Evolutionary conservation across 2,797 vertebrate species (phyloP), one percentile per base, ranked within the genome.

Genomic region (Cetoscarus ocellatus): DNA sequence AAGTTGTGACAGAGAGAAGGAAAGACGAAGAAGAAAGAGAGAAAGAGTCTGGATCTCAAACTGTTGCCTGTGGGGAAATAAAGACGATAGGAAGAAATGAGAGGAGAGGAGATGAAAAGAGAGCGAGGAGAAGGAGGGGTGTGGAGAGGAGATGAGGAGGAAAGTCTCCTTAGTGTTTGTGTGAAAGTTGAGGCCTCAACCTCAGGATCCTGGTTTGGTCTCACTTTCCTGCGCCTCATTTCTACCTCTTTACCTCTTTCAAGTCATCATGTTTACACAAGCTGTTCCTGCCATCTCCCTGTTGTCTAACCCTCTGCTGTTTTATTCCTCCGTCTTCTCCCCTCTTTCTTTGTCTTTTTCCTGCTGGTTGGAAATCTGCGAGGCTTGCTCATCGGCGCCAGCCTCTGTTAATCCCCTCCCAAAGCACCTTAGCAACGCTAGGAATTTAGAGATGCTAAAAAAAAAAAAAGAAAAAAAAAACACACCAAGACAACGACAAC

Each of bases 361-460:
- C 82, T 87, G 85, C 88, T 74, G 87, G 88, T 89, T 82, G 88
- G 90, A 93, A 93, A 94, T 94, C 88, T 93, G 93, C 88, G 72
- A 88, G 91, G 84, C 88, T 92, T 90, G 89, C 90, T 93, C 92
- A 91, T 94, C 86, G 89, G 78, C 82, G 93, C 92, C 92, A 94
- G 91, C 91, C 84, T 79, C 86, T 90, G 90, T 89, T 94, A 94
- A 94, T 94, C 93, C 91, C 83, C 80, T 92, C 90, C 90, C 88
- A 94, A 94, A 94, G 93, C 92, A 93, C 91, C 92, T 94, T 94
- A 94, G 91, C 91, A 93, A 93, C 90, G 91, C 93, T 92, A 88
- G 89, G 86, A 92, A 94, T 93, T 92, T 93, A 91, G 86, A 93
- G 91, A 92, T 89, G 92, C 91, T 91, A 90, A 92, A 93, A 93